These are phyloP conservation scores for Mus caroli DNA, from an alignment of 2,797 vertebrate genomes.

Conservation along the genomic window DNA sequence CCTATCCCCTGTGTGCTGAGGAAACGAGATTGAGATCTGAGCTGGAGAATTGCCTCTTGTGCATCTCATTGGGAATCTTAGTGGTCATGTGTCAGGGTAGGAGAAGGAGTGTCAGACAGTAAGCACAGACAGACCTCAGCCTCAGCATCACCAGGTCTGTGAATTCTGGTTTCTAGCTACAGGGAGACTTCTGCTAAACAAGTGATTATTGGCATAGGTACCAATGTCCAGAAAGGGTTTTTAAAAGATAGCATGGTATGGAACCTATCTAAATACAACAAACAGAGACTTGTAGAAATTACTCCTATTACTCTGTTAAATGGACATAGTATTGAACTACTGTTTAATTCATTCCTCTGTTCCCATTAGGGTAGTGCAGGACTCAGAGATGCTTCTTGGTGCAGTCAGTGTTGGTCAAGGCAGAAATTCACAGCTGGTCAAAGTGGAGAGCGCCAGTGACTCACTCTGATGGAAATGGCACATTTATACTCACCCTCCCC, in stretches of 20 bases:
- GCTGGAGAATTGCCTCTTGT: neutral
- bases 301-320: neutral
- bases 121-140: fast-evolving
- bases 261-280: neutral
- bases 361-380: neutral
- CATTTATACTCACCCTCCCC: neutral
- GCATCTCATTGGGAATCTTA: neutral
- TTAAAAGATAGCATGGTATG: neutral
- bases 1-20: fast-evolving
- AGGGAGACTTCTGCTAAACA: neutral
- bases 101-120: neutral
- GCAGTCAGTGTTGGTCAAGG: neutral
- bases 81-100: fast-evolving
- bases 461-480: neutral
- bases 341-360: neutral
- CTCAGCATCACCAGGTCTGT: fast-evolving
- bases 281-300: neutral
- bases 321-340: neutral
- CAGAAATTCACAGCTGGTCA: neutral
- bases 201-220: neutral
- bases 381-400: neutral
- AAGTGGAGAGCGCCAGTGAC: neutral
- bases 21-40: fast-evolving
- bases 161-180: neutral
- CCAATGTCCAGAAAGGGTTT: neutral